A percentile compares a stretch with the other conserved stretches of the same genome.
Conservation (phyloP, 2,797 vertebrate species). For the Cossypha caffra region DNA sequence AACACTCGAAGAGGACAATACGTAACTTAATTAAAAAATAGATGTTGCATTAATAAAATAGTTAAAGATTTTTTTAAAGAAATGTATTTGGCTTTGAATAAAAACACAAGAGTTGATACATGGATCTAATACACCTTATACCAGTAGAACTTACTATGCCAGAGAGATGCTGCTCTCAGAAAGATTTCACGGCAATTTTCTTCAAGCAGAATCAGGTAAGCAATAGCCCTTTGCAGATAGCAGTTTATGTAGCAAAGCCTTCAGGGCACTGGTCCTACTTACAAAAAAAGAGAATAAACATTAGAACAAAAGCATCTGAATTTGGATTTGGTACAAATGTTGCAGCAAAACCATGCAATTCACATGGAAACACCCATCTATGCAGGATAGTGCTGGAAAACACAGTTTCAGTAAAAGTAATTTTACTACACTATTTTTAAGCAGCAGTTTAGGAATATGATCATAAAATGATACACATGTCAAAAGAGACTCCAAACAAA, state of each 20-base stretch:
- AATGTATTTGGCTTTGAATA: neutral
- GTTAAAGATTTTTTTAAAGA: rapidly evolving
- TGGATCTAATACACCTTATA: neutral
- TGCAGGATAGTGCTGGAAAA: neutral
- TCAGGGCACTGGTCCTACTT: neutral
- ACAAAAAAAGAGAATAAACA: neutral
- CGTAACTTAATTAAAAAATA: neutral
- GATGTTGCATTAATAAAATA: neutral
- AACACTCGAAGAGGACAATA: neutral
- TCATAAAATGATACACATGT: neutral
- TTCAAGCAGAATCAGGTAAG: neutral
- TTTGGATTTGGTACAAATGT: neutral
- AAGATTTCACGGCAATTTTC: neutral
- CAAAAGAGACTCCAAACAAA: neutral
- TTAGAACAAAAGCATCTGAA: neutral
- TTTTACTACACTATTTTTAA: neutral
- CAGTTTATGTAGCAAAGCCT: neutral
- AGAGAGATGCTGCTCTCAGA: neutral
- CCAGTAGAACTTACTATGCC: neutral
- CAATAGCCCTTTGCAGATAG: neutral
- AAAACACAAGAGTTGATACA: neutral
- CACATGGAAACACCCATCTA: neutral
- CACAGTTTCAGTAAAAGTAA: neutral
- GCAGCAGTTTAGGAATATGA: neutral
- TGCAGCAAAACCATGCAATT: neutral